Conservation (phyloP, 2,888 invertebrate genomes). For the Congeria kusceri region DNA sequence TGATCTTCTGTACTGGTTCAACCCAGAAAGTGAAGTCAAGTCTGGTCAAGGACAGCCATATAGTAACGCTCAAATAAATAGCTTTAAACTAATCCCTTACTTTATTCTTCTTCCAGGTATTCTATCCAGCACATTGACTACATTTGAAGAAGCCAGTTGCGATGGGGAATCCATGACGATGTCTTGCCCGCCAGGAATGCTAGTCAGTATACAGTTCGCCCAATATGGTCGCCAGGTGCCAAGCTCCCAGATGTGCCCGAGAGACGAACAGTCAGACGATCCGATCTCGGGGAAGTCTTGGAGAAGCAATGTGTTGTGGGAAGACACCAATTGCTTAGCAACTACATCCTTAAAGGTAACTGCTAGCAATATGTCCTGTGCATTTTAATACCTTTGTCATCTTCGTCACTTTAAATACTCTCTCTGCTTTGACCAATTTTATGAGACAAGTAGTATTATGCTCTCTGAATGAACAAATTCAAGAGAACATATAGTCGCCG, state of each 20-base stretch:
- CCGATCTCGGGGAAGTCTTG: conserved; percentile 24
- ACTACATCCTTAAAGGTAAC: conserved; percentile 79
- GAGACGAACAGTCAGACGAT: conserved; percentile 45
- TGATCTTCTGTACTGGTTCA: no score
- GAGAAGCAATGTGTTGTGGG: conserved; percentile 55
- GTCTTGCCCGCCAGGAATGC: conserved; percentile 95
- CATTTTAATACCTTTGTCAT: no score
- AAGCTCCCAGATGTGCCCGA: conserved; percentile 81
- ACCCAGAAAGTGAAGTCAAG: no score
- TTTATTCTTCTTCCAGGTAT: conserved; percentile 89
- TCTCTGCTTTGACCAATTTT: no score
- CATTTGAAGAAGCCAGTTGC: conserved; percentile 96
- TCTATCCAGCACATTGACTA: conserved; percentile 94
- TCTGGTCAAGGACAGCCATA: no score
- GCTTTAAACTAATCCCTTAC: no score
- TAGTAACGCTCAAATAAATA: no score
- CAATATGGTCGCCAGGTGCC: conserved; percentile 92
- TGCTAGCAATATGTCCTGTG: no score
- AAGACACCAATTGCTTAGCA: conserved; percentile 81
- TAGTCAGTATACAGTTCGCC: conserved; percentile 95
- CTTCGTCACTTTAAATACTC: no score
- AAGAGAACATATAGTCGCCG: no score
- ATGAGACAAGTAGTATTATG: no score
- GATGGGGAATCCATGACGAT: conserved; percentile 95
- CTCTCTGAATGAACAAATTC: no score